Evolutionary conservation across 1,140 invertebrate genomes (phyloP).

Genomic region (Reticulitermes speratus): DNA sequence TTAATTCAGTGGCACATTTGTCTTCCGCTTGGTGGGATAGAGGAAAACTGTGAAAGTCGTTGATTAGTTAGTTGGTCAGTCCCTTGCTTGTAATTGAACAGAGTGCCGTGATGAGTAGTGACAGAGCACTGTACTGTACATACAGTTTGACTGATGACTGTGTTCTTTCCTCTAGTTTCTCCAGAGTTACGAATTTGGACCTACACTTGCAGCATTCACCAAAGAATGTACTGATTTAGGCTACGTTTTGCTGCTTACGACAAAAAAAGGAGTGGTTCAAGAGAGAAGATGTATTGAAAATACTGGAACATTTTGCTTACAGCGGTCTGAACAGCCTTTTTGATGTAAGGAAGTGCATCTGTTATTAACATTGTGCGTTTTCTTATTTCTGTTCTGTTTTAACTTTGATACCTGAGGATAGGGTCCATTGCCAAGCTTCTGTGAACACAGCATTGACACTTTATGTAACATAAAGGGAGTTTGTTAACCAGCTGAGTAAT

Average conservation of each 20-base stretch:
- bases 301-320: conserved; percentile 3
- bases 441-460: too few relatives aligned
- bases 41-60: too few relatives aligned
- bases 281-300: background rate
- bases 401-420: background rate
- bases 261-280: conserved; percentile 15
- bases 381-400: background rate
- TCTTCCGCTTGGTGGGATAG: too few relatives aligned
- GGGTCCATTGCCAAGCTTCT: too few relatives aligned
- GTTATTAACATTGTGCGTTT: background rate
- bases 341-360: background rate
- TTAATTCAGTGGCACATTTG: too few relatives aligned
- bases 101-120: background rate
- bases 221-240: background rate
- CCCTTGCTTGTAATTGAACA: background rate
- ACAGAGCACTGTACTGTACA: too few relatives aligned
- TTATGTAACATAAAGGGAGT: too few relatives aligned
- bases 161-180: background rate
- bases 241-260: background rate
- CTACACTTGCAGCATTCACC: background rate
- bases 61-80: too few relatives aligned
- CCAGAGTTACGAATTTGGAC: background rate
- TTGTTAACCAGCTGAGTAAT: too few relatives aligned
- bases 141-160: background rate
- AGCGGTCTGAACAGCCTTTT: background rate